Evolutionary conservation across 2,113 vertebrate species (phyloP).

Genomic region (Triplophysa siluroides): DNA sequence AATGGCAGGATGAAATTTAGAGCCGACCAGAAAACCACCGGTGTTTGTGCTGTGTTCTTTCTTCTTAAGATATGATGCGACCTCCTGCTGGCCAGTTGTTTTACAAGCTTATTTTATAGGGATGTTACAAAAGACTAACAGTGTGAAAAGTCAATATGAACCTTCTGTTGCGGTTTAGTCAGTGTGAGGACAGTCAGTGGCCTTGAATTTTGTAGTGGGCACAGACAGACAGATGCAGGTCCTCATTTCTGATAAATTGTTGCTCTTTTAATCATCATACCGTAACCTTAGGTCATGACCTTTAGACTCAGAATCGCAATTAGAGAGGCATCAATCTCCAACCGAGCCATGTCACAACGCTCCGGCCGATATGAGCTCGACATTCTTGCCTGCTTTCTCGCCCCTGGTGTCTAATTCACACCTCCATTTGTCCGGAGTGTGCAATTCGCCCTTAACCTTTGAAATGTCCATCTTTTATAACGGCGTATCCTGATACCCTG

Average conservation of each 20-base stretch:
- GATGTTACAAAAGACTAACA: too few species aligned
- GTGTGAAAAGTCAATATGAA: too few species aligned
- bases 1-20: too few species aligned
- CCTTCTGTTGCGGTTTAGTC: too few species aligned
- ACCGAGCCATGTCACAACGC: neutral
- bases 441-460: neutral
- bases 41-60: too few species aligned
- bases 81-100: too few species aligned
- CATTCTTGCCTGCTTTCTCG: neutral
- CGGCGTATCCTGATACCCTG: neutral
- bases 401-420: constrained; percentile 19
- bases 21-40: too few species aligned
- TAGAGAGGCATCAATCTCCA: constrained; percentile 27
- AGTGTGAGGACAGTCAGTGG: neutral
- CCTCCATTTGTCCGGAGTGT: constrained; percentile 5
- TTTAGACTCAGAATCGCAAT: constrained; percentile 21
- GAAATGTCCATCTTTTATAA: constrained; percentile 25
- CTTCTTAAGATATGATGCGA: too few species aligned
- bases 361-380: neutral
- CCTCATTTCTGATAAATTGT: constrained; percentile 18
- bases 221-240: neutral
- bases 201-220: neutral
- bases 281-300: constrained; percentile 19
- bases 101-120: too few species aligned
- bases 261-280: constrained; percentile 28